Percentiles rank a stretch among this genome's conserved stretches.
Conservation (phyloP, 2,888 invertebrate species). For the Athripsodes cinereus region DNA sequence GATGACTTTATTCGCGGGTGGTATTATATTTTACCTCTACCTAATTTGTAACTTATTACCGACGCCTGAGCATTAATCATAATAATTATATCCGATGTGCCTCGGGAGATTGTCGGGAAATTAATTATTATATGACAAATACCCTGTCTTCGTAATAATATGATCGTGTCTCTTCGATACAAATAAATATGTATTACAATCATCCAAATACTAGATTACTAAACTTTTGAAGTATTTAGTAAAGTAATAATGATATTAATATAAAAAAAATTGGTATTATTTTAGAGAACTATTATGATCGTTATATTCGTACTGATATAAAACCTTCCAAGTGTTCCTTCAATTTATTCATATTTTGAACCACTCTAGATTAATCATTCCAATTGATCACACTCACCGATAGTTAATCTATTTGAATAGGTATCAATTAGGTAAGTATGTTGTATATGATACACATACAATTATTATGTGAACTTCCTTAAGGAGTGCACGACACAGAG, state of each 20-base stretch:
- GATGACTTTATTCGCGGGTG: slow-evolving; percentile 26
- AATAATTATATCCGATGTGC: slow-evolving; percentile 27
- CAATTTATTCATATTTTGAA: no score
- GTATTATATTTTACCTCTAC: slow-evolving; percentile 23
- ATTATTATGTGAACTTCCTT: no score
- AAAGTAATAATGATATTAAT: background rate
- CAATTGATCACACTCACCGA: no score
- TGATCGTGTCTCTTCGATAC: background rate
- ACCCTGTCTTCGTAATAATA: background rate
- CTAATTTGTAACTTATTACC: slow-evolving; percentile 27
- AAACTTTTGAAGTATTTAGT: background rate
- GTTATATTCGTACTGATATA: no score
- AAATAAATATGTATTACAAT: background rate
- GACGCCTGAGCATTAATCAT: slow-evolving; percentile 25
- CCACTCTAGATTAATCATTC: no score
- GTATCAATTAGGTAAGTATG: no score
- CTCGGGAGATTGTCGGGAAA: slow-evolving; percentile 25
- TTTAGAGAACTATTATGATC: background rate
- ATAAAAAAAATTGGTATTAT: background rate
- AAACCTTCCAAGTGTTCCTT: no score
- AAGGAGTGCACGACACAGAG: no score
- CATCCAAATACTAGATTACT: background rate
- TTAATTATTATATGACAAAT: slow-evolving; percentile 26
- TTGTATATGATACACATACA: no score
- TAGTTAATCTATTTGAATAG: no score